Percentiles rank a stretch among this genome's conserved stretches.
Evolutionary conservation across 2,888 invertebrate species (phyloP).

Genomic region (Callinectes sapidus): DNA sequence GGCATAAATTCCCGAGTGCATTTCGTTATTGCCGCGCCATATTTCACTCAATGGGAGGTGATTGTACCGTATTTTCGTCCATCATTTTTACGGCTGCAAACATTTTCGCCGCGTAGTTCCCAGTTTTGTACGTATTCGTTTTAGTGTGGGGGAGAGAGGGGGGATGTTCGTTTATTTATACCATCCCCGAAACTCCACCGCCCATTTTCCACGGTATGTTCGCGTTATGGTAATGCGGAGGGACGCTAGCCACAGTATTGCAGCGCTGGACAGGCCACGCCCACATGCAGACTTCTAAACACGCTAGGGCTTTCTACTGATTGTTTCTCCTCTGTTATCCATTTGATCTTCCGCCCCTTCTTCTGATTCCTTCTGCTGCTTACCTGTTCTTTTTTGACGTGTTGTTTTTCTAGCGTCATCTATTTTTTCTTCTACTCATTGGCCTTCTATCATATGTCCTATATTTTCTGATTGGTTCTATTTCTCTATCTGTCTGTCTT

Average conservation of each 20-base stretch:
- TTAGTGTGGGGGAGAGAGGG: background rate
- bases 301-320: too few species aligned
- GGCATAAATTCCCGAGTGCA: background rate
- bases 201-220: background rate
- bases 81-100: background rate
- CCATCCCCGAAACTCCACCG: background rate
- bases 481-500: background rate
- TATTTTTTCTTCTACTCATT: too few species aligned
- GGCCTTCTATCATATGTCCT: too few species aligned
- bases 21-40: constrained; percentile 14
- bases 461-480: too few species aligned
- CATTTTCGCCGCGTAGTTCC: background rate
- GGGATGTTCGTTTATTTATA: background rate
- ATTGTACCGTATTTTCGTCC: constrained; percentile 10
- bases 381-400: background rate
- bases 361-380: too few species aligned
- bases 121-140: background rate
- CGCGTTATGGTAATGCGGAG: background rate
- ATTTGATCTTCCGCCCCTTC: too few species aligned
- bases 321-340: too few species aligned
- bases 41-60: constrained; percentile 16
- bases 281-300: too few species aligned
- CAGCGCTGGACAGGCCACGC: too few species aligned
- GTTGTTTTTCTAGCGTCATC: too few species aligned
- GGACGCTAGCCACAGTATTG: background rate